Percentiles rank a stretch among this genome's conserved stretches.
Conservation (phyloP, 2,888 invertebrate genomes). For the Neria commutata region DNA sequence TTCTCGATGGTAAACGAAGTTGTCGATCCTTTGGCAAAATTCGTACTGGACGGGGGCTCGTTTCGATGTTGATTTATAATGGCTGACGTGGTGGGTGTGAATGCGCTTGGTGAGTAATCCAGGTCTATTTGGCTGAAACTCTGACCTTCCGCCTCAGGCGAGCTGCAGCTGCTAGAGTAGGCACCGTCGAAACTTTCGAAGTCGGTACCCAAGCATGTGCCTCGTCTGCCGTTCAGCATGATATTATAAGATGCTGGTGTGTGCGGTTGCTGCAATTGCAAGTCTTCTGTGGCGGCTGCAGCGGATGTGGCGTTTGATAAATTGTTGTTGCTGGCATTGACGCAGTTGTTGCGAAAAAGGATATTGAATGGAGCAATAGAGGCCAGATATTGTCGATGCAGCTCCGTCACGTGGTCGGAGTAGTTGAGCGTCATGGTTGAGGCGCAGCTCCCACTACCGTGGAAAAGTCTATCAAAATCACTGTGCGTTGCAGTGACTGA, state of each 20-base stretch:
- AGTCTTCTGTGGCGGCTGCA: not conserved
- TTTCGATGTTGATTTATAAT: no score
- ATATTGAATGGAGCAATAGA: slow-evolving; percentile 59
- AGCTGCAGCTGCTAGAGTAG: slow-evolving; percentile 31
- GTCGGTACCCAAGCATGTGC: slow-evolving; percentile 25
- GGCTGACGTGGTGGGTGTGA: slow-evolving; percentile 41
- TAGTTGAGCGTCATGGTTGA: slow-evolving; percentile 47
- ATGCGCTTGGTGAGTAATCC: slow-evolving; percentile 55
- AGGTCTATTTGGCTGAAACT: slow-evolving; percentile 35
- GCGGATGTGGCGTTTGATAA: not conserved
- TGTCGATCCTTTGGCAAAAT: no score
- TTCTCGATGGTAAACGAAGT: slow-evolving; percentile 59
- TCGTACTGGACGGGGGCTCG: no score
- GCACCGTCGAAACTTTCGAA: slow-evolving; percentile 34
- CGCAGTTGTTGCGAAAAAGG: slow-evolving; percentile 45
- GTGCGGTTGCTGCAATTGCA: slow-evolving; percentile 19
- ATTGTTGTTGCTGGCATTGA: not conserved
- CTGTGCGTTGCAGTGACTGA: slow-evolving; percentile 31
- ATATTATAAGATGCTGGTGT: slow-evolving; percentile 25
- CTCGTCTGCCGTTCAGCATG: not conserved
- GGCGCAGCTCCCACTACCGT: slow-evolving; percentile 21
- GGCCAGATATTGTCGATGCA: slow-evolving; percentile 59
- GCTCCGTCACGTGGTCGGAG: slow-evolving; percentile 58
- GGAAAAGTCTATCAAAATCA: slow-evolving; percentile 44
- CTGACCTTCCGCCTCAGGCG: slow-evolving; percentile 32